A percentile compares a stretch with the other conserved stretches of the same genome.
Evolutionary conservation across 2,888 invertebrate species (phyloP).

Genomic region (Dichetophora obliterata): DNA sequence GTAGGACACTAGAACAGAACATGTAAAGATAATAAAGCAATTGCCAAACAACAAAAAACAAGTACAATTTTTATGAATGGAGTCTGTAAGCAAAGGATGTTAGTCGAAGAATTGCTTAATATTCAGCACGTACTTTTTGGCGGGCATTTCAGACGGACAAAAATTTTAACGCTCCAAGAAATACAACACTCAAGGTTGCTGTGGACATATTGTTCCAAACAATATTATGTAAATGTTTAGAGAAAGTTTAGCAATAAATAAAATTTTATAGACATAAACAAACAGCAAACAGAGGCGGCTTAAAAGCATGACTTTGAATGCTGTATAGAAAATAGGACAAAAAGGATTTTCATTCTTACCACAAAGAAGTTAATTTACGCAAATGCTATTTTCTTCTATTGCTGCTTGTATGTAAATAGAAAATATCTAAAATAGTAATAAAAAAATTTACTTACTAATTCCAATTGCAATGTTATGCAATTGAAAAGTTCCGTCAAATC

Average conservation of each 20-base stretch:
- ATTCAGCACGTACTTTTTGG: slow-evolving; percentile 22
- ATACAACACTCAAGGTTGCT: slow-evolving; percentile 7
- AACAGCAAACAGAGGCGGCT: neutral
- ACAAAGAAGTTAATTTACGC: neutral
- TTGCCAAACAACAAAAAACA: slow-evolving; percentile 11
- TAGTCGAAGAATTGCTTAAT: neutral
- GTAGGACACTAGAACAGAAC: slow-evolving; percentile 4
- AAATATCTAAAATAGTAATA: neutral
- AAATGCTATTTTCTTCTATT: neutral
- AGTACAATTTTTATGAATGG: slow-evolving; percentile 23
- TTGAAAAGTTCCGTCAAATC: neutral
- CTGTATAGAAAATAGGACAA: neutral
- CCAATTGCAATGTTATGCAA: neutral
- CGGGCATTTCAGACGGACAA: neutral
- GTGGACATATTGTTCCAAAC: neutral
- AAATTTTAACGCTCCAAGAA: neutral
- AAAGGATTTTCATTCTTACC: neutral
- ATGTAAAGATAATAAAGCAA: slow-evolving; percentile 21
- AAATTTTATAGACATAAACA: neutral
- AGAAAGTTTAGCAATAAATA: neutral
- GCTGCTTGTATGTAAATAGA: neutral
- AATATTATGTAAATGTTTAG: neutral
- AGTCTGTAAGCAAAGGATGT: neutral
- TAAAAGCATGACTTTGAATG: neutral
- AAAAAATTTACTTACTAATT: neutral